Evolutionary conservation across 2,113 vertebrate genomes (phyloP), one percentile per base, ranked within the genome.

Genomic region (Barnardius zonarius): DNA sequence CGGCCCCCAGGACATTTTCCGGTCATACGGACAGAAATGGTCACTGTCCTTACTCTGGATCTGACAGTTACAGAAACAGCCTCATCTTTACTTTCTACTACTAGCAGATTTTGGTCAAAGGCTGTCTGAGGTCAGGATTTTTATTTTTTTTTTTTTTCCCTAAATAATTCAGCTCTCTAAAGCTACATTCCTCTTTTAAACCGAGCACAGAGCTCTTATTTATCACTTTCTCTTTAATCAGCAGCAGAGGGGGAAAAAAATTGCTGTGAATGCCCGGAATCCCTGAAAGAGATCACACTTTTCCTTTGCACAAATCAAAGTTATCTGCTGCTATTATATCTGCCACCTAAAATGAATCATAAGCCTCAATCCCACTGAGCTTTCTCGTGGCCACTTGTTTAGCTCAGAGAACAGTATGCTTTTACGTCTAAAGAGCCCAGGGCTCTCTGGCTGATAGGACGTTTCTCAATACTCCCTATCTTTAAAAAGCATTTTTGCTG

Each of bases 211-310:
- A 93, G 62, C 67, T 83, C 77, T 86, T 95, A 91, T 75, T 96
- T 95, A 93, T 90, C 81, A 87, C 61, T 91, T 88, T 92, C 77
- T 41, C 68, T 96, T 96, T 92, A 92, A 94, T 86, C 80, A 90
- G 78, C 66, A 86, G 61, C 55, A 88, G 66, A 33, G 93, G 57
- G 57, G 92, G 77, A 66, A 93, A 73, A 94, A 93, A 89, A 7
- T 57, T 77, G 64, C 55, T 33, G 39, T 43, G 83, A 93, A 90
- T 89, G 83, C 87, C 79, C 39, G 72, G 89, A 93, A 91, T 92
- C 93, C 90, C 85, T 92, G 64, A 94, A 92, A 96, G 79, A 83
- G 69, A 83, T 90, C 90, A 77, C 84, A 76, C 87, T 93, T 94
- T 73, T 84, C 62, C 81, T 85, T 90, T 92, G 89, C 77, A 64